Evolutionary conservation across 2,797 vertebrate species (phyloP), one percentile per base, ranked within the genome.

Genomic region (Sebastes minor): DNA sequence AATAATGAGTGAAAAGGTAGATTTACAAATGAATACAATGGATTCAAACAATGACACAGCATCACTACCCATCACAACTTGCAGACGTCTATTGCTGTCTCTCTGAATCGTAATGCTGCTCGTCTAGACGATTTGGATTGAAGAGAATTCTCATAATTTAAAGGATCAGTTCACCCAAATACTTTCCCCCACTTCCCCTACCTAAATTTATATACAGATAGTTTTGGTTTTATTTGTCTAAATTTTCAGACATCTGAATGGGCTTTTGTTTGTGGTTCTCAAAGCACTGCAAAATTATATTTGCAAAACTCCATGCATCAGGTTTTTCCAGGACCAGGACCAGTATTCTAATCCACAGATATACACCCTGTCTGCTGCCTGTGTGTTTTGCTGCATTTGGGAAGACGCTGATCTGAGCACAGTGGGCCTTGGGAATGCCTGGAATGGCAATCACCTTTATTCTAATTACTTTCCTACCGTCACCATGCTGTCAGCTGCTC

Each of bases 401-500:
- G 20, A 25, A 42, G 1, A 30, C 60, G 16, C 38, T 87, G 35
- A 64, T 76, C 63, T 80, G 67, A 80, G n/a, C 9, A 35, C 42
- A 42, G 55, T 30, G 68, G 70, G 57, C 18, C 53, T 49, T 1
- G 28, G 82, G 84, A 90, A 90, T 90, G 78, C 53, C 32, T 11
- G 82, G 90, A 86, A 92, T 93, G 80, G n/a, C 68, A 82, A 42
- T 68, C 92, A 90, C 90, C 81, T 88, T 74, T 49, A 81, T 77
- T 84, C 91, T 91, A 93, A 93, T 92, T 87, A 73, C 87, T 83
- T 94, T 87, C 4, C 80, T 57, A 0, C 52, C 57, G 18, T 83
- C 91, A 87, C 81, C 35, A 3, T 16, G 62, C 78, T 89, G 90
- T 80, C 76, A 86, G 74, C 59, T 32, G 74, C 81, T 33, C 65